Base-by-base conservation (phyloP, 2,888 invertebrate species). In the Sialis fuliginosa region DNA sequence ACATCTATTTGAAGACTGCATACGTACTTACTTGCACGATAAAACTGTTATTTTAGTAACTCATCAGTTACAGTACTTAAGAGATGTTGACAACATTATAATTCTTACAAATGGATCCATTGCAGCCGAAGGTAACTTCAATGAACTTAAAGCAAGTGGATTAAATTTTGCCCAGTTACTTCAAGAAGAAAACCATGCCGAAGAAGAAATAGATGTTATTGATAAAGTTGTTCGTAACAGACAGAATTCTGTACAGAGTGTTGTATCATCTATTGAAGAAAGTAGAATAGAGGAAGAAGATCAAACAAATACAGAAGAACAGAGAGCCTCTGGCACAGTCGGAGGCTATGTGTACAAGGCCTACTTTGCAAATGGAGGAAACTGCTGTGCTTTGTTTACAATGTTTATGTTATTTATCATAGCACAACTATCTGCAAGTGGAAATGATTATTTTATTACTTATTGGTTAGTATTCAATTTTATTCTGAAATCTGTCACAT, bases 1-100 rank as follows among this genome's bases (percentile, higher is more conserved):
- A 5, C 85, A 89, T 63, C 70, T 93, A 54, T 93, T 92, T 65
- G 86, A 92, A 58, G 75, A 81, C 57, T 89, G 86, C 57, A 72
- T 87, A 46, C 70, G 60, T 8, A 62, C 74, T 6, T 77, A 77
- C 56, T 66, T 89, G 53, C 68, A 71, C n/a, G 70, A 77, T 51
- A 78, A 82, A 58, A 81, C 82, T 1, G 67, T 81, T 13, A 74
- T 89, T 42, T 71, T 89, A 34, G 81, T 86, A 52, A 90, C 89
- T 0, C 81, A 81, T 57, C 81, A 81, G 62, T 62, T 81, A 54
- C 80, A 81, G 60, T 81, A 81, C 57, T 66, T 81, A 13, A 71
- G 75, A 52, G 74, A 77, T 42, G 68, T 70, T 5, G 66, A 70
- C 52, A 64, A 75, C 66, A 75, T 77, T 48, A 60, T 80, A 31